Base-by-base conservation (phyloP, 1,140 invertebrate genomes). In the Drosophila nebulosa region DNA sequence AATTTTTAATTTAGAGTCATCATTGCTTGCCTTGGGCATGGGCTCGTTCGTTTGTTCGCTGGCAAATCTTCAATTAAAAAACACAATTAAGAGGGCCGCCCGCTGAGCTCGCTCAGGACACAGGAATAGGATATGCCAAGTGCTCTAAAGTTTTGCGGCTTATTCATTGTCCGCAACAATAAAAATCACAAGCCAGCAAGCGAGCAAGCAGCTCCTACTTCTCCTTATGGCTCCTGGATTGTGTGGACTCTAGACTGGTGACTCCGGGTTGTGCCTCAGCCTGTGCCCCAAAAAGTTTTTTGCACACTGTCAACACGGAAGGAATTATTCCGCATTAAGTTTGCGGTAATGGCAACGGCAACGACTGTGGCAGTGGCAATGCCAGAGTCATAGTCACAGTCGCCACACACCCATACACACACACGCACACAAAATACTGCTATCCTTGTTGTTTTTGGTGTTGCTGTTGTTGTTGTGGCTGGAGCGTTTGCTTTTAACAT, bases 241-340 rank as follows among this genome's bases (percentile, higher is more conserved):
- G n/a, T n/a, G n/a, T n/a, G n/a, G 21, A 7, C 27, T 30, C 6
- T 30, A 18, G 30, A 4, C 56, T 36, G 14, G 18, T 27, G 12
- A 10, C 9, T 63, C 30, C 26, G 58, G 39, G 35, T 62, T 36
- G 30, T 70, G 58, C 55, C 83, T 85, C n/a, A n/a, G 79, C 84
- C 76, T 85, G 76, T 71, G 76, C 58, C 56, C 69, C 60, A 51
- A 71, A 86, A 88, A 42, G 39, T 46, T 86, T 85, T 85, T 85
- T 85, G 83, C 81, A 81, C 81, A 81, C 81, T 85, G 81, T 85
- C 81, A 85, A 85, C 81, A 85, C 81, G 81, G 81, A 85, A 85
- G 81, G 81, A 85, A 85, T 85, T 85, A 85, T 85, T 85, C 81
- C 78, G 83, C 81, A 85, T 85, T 85, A 85, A 85, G 81, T 85